Percentiles rank a stretch among this genome's conserved stretches.
Evolutionary conservation across 1,140 invertebrate genomes (phyloP).

Genomic region (Scaptomyza hsui): DNA sequence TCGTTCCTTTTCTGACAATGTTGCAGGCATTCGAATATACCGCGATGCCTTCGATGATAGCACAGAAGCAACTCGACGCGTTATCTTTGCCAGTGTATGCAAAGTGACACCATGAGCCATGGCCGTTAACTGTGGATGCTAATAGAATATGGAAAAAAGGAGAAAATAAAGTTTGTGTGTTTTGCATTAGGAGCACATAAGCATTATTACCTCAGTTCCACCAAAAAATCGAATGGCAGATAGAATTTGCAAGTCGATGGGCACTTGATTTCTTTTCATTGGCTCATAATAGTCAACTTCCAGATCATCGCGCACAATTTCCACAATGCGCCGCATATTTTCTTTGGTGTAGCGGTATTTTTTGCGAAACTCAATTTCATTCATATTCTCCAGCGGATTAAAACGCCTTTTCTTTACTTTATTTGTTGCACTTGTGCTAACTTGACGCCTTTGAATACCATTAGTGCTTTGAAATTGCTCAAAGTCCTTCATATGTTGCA

Average conservation of each 20-base stretch:
- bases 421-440: background rate
- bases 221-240: slow-evolving; percentile 68
- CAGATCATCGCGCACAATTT: slow-evolving; percentile 73
- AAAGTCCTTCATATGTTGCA: slow-evolving; percentile 55
- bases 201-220: slow-evolving; percentile 63
- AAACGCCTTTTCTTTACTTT: slow-evolving; percentile 45
- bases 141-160: background rate
- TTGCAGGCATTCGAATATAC: slow-evolving; percentile 75
- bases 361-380: slow-evolving; percentile 63
- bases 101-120: slow-evolving; percentile 61
- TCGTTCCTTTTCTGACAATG: slow-evolving; percentile 69
- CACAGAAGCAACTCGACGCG: slow-evolving; percentile 64
- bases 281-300: slow-evolving; percentile 65
- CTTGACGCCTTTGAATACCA: background rate
- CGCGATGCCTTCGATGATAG: slow-evolving; percentile 69
- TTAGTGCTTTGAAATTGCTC: background rate
- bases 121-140: slow-evolving; percentile 69
- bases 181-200: no score
- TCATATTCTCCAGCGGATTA: slow-evolving; percentile 63
- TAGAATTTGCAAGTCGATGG: slow-evolving; percentile 70
- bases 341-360: slow-evolving; percentile 76
- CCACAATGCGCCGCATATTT: slow-evolving; percentile 67
- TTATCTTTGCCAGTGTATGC: slow-evolving; percentile 67
- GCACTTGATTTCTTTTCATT: slow-evolving; percentile 65
- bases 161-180: background rate